Evolutionary conservation across 2,888 invertebrate species (phyloP).

Genomic region (Temnothorax ravouxi): DNA sequence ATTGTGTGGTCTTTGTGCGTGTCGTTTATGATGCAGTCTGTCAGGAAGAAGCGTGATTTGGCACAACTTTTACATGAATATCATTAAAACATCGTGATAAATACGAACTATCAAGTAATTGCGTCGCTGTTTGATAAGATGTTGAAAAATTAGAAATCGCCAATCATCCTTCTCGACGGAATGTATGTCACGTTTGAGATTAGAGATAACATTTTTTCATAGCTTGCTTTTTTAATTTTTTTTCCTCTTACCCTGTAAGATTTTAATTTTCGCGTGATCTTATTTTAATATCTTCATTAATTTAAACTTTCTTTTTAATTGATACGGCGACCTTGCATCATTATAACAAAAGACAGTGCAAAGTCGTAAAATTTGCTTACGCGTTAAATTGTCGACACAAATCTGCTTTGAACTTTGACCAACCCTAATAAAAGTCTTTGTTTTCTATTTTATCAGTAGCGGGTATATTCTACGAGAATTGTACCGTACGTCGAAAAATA

Average conservation of each 20-base stretch:
- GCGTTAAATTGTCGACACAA: not conserved
- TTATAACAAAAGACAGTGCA: not conserved
- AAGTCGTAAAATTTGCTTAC: not conserved
- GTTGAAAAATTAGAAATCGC: slow-evolving; percentile 6
- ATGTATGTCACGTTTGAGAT: slow-evolving; percentile 12
- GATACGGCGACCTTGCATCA: not conserved
- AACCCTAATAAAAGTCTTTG: not conserved
- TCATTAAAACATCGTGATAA: not conserved
- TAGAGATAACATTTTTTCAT: slow-evolving; percentile 12
- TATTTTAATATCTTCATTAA: not conserved
- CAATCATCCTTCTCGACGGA: not conserved
- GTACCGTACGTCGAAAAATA: slow-evolving; percentile 5
- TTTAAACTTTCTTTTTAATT: not conserved
- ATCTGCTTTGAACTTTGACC: not conserved
- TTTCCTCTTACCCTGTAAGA: not conserved
- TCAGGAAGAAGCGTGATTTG: not conserved
- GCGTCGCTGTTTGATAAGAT: not conserved
- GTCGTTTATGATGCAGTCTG: not conserved
- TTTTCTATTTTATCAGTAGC: slow-evolving; percentile 30
- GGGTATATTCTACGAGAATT: not conserved
- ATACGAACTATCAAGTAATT: not conserved
- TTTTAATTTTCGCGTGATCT: not conserved
- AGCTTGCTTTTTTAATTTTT: not conserved
- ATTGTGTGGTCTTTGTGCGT: not conserved
- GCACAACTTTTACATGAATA: not conserved